These are phyloP conservation scores for Stictocephala bisonia DNA, from an alignment of 2,888 invertebrate genomes.

Conservation along the genomic window DNA sequence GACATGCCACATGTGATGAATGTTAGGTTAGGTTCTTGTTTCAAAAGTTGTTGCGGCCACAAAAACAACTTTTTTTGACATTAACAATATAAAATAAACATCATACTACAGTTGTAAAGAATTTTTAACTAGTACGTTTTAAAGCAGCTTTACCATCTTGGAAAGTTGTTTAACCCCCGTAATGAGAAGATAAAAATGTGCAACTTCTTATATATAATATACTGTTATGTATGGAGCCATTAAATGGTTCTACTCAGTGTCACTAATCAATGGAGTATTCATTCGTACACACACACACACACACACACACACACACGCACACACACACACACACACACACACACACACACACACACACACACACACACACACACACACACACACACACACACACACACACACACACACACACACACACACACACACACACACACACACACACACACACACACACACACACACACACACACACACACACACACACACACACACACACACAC, in stretches of 20 bases:
- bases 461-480: background rate
- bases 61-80: too few species aligned
- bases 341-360: background rate
- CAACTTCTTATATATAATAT: too few species aligned
- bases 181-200: too few species aligned
- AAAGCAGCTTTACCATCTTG: too few species aligned
- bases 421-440: background rate
- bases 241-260: background rate
- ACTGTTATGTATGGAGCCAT: too few species aligned
- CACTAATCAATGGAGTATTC: background rate
- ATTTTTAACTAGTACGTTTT: too few species aligned
- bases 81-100: too few species aligned
- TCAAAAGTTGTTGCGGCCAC: too few species aligned
- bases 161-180: too few species aligned
- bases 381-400: background rate
- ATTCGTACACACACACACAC: background rate
- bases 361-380: background rate
- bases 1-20: too few species aligned
- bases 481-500: background rate
- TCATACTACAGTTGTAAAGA: too few species aligned
- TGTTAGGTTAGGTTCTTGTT: too few species aligned
- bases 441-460: background rate
- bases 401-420: background rate
- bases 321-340: background rate
- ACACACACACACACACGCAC: background rate